These are phyloP conservation scores for Bombus polaris DNA, from an alignment of 1,140 invertebrate species.

Conservation along the genomic window DNA sequence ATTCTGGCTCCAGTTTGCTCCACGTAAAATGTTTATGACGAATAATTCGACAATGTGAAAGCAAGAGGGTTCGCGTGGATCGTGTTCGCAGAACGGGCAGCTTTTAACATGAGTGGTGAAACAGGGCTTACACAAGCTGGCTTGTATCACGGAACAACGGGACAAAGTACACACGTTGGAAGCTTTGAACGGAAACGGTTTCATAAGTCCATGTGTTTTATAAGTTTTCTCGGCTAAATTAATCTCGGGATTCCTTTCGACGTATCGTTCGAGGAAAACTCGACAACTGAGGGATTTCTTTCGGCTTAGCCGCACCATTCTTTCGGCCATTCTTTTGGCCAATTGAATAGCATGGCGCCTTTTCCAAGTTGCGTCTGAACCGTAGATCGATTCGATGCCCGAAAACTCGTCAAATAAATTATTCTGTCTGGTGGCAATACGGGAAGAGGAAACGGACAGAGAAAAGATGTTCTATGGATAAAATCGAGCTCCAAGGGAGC, in stretches of 20 bases:
- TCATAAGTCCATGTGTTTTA: neutral
- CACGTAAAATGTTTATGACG: slow-evolving; percentile 20
- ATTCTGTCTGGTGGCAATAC: neutral
- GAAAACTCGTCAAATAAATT: neutral
- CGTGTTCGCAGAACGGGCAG: neutral
- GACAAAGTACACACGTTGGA: neutral
- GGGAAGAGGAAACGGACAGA: neutral
- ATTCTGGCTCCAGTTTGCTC: too few species aligned
- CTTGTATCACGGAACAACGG: neutral
- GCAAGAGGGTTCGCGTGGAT: neutral
- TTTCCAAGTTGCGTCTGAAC: neutral
- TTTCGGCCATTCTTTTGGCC: neutral
- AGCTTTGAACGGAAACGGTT: neutral
- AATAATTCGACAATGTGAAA: slow-evolving; percentile 1
- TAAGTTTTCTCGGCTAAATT: slow-evolving; percentile 11
- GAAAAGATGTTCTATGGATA: neutral
- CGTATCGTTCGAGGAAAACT: neutral
- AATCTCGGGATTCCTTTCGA: neutral
- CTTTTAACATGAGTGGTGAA: neutral
- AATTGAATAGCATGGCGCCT: neutral
- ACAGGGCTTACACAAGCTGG: neutral
- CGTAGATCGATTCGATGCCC: neutral
- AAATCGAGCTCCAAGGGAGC: neutral
- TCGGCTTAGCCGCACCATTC: neutral
- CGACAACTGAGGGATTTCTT: too few species aligned